A percentile compares a stretch with the other conserved stretches of the same genome.
Conservation (phyloP, 2,888 invertebrate species). For the Zele albiditarsus region DNA sequence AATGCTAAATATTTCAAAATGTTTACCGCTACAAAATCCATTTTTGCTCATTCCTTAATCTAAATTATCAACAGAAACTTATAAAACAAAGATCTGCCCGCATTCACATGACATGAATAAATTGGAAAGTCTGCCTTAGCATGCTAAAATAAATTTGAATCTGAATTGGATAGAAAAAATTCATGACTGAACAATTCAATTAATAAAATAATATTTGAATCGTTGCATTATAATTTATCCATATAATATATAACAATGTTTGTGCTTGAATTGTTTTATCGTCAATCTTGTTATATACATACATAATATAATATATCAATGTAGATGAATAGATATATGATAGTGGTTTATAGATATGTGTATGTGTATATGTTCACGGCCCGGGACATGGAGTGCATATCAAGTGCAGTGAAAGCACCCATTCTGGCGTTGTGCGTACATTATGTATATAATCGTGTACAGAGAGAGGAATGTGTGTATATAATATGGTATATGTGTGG, state of each 20-base stretch:
- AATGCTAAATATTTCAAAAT: no score
- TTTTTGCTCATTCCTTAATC: no score
- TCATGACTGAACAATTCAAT: no score
- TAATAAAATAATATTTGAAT: no score
- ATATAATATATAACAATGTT: not conserved
- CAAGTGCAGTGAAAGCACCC: conserved; percentile 69
- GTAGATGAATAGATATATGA: conserved; percentile 1
- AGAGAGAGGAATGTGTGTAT: conserved; percentile 14
- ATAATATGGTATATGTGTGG: conserved; percentile 12
- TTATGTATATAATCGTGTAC: conserved; percentile 42
- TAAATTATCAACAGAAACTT: no score
- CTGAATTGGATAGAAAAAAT: no score
- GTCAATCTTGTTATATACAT: conserved; percentile 65
- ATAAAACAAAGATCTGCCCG: no score
- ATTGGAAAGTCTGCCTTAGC: no score
- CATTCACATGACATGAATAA: no score
- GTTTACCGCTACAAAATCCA: no score
- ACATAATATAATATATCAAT: not conserved
- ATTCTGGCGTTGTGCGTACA: conserved; percentile 44
- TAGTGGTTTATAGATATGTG: conserved; percentile 54
- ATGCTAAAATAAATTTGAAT: no score
- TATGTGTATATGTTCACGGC: conserved; percentile 41
- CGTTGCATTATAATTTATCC: not conserved
- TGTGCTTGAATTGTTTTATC: conserved; percentile 54
- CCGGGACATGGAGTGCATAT: conserved; percentile 70